phyloP scores from a whole-genome alignment of 2,113 vertebrate genomes.

The Microcebus murinus region DNA sequence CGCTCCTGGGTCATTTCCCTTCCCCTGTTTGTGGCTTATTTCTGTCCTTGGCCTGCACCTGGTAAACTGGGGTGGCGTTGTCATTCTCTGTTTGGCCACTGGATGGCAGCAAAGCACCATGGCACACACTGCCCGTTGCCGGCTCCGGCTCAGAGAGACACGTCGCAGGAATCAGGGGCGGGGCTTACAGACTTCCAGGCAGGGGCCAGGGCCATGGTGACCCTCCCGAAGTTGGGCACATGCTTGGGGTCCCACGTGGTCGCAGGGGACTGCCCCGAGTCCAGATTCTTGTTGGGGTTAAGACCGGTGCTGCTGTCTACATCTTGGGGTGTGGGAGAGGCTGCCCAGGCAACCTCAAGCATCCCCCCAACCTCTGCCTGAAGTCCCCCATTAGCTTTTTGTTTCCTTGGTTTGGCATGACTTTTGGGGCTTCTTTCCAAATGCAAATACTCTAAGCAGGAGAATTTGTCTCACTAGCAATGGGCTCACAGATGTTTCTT shows the following conservation, averaged over 20 bases:
- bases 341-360: not conserved
- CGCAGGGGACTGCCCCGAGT: not conserved
- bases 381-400: not conserved
- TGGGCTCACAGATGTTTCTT: not conserved
- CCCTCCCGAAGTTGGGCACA: too few species aligned
- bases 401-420: not conserved
- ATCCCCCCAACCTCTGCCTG: not conserved
- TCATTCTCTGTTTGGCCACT: not conserved
- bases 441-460: not conserved
- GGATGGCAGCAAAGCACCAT: slow-evolving; percentile 23
- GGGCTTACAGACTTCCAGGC: not conserved
- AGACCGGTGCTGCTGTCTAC: not conserved
- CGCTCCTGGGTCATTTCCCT: too few species aligned
- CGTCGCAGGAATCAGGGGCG: not conserved
- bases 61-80: not conserved
- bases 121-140: not conserved
- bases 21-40: not conserved
- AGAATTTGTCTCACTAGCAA: not conserved
- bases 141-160: not conserved
- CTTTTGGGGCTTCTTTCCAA: not conserved
- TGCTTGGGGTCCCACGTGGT: not conserved
- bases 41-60: not conserved
- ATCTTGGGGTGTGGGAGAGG: not conserved
- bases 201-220: not conserved
- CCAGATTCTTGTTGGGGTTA: not conserved